Percentiles rank a stretch among this genome's conserved stretches.
Evolutionary conservation across 2,888 invertebrate genomes (phyloP).

Genomic region (Willowsia nigromaculata): DNA sequence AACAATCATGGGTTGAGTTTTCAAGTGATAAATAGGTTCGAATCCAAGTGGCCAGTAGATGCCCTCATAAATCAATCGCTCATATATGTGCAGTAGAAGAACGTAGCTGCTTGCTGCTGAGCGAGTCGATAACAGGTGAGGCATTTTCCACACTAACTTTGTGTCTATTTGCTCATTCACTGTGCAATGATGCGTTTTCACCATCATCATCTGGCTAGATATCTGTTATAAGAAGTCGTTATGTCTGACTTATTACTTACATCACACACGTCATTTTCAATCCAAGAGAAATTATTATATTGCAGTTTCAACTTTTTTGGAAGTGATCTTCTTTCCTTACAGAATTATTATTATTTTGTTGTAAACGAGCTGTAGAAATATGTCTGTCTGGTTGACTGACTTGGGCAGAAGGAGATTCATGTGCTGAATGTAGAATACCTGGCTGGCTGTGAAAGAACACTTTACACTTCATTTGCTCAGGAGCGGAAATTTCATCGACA

Average conservation of each 20-base stretch:
- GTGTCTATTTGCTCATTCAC: neutral
- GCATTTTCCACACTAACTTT: neutral
- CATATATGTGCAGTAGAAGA: neutral
- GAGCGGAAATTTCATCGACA: conserved; percentile 18
- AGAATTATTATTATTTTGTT: neutral
- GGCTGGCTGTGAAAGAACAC: neutral
- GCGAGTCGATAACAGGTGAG: conserved; percentile 43
- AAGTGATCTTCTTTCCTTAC: conserved; percentile 8
- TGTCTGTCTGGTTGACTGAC: neutral
- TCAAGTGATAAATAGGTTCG: conserved; percentile 51
- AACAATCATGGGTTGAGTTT: conserved; percentile 11
- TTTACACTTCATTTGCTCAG: neutral
- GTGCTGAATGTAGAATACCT: neutral
- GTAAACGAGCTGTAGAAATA: neutral
- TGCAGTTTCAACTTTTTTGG: conserved; percentile 29
- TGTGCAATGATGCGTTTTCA: neutral
- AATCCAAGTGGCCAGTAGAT: conserved; percentile 37
- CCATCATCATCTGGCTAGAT: neutral
- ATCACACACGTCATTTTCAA: conserved; percentile 62
- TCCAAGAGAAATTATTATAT: conserved; percentile 29
- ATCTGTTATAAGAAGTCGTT: conserved; percentile 12
- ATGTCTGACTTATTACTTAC: conserved; percentile 62
- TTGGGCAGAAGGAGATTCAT: neutral
- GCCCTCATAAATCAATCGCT: conserved; percentile 70
- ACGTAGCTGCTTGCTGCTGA: neutral